Base-by-base conservation (phyloP, 2,113 vertebrate genomes). In the Heterotis niloticus region DNA sequence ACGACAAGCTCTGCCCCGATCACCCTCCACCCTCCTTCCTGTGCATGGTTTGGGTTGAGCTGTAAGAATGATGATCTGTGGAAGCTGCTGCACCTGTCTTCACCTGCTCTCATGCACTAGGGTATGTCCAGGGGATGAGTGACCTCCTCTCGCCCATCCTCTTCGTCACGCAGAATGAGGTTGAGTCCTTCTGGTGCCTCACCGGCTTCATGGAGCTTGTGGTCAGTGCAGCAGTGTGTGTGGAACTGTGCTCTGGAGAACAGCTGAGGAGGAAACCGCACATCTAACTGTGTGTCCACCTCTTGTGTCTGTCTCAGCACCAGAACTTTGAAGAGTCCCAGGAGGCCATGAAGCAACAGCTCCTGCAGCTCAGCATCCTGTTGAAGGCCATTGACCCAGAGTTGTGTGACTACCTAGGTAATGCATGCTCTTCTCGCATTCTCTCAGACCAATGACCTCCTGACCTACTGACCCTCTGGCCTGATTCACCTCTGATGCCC, bases 171-270 rank as follows among this genome's bases (percentile, higher is more conserved):
- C 95, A 95, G 91, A 97, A 95, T 0, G 96, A 97, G 87, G 96
- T 96, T 83, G 96, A 97, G 14, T 94, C 96, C 4, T 97, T 97
- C 91, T 97, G 96, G 96, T 97, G 95, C 85, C 93, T 97, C 83
- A 94, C 92, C 0, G 95, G 95, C 80, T 96, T 96, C 89, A 97
- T 97, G 96, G 94, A 96, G 80, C 89, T 94, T 0, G 88, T 96
- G 94, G 96, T 97, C 5, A 92, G 91, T 86, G 67, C n/a, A 26
- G 20, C 23, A 18, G 70, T 44, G 26, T 23, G 59, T 44, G 24
- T 66, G 11, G 0, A 13, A 12, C 10, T 28, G 64, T 28, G 11
- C 24, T 0, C 20, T 2, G 7, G 34, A 7, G 34, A 44, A 2
- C 34, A 44, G 34, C 7, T 4, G 7, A 44, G 34, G 34, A 44